Conservation (phyloP, 2,113 vertebrate species). For the Irena cyanogastra region DNA sequence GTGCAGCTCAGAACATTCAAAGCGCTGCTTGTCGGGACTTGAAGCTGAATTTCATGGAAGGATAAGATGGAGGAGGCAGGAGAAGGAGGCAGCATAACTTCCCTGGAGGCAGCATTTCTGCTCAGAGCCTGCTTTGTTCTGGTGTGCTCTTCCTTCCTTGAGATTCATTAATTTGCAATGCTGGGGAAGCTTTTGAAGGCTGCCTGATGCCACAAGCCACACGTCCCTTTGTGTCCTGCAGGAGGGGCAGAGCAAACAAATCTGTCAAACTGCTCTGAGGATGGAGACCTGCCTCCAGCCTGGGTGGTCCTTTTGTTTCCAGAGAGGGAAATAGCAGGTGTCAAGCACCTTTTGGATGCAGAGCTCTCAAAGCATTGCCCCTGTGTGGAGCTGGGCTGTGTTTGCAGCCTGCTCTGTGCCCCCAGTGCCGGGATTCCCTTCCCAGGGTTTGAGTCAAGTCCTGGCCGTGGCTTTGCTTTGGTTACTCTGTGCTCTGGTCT, state of each 20-base stretch:
- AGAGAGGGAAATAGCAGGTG: background rate
- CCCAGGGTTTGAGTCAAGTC: background rate
- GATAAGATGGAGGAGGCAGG: background rate
- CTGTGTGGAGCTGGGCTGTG: background rate
- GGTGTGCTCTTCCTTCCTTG: background rate
- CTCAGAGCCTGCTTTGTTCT: background rate
- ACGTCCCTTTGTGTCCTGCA: background rate
- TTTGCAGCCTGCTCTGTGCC: background rate
- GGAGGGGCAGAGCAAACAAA: background rate
- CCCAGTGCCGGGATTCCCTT: background rate
- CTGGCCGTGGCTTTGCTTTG: background rate
- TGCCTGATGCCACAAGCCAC: background rate
- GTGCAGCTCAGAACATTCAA: background rate
- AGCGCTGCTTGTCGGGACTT: constrained; percentile 6
- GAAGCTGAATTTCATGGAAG: background rate
- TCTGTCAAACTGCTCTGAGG: background rate
- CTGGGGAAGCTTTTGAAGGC: background rate
- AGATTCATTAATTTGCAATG: background rate
- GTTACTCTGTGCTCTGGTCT: background rate
- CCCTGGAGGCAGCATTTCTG: constrained; percentile 5
- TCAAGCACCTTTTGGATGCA: background rate
- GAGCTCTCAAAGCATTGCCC: background rate
- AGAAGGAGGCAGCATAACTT: background rate
- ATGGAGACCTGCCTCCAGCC: background rate
- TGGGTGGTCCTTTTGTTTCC: background rate